Conservation (phyloP, 2,888 invertebrate genomes). For the Salpingus planirostris region DNA sequence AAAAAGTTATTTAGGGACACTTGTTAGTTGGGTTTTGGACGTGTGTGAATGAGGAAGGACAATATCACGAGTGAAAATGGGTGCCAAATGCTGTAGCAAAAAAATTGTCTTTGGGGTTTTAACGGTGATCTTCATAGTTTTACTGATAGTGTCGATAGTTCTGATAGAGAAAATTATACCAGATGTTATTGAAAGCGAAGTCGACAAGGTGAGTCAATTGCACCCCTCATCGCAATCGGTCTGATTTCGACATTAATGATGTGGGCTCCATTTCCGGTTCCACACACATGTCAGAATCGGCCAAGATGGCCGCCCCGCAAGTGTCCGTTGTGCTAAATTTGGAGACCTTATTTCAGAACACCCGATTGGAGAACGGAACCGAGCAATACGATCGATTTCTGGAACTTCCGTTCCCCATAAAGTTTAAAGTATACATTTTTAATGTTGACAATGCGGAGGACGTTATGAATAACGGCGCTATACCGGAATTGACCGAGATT, state of each 20-base stretch:
- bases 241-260: too few relatives aligned
- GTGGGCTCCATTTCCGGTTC: too few relatives aligned
- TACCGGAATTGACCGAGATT: constrained; percentile 51
- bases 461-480: constrained; percentile 46
- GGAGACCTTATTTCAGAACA: constrained; percentile 46
- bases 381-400: constrained; percentile 60
- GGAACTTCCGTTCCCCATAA: constrained; percentile 53
- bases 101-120: background rate
- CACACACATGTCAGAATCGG: too few relatives aligned
- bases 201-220: constrained; percentile 3
- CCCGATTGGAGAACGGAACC: constrained; percentile 51
- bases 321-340: background rate
- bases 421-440: constrained; percentile 56
- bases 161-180: constrained; percentile 2
- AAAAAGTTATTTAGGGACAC: too few relatives aligned
- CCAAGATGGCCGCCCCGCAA: too few relatives aligned
- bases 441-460: constrained; percentile 54
- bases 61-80: too few relatives aligned
- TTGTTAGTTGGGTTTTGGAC: too few relatives aligned
- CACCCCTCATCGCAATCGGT: too few relatives aligned
- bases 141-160: background rate
- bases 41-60: too few relatives aligned
- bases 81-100: constrained; percentile 1
- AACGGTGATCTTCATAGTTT: background rate
- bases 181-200: constrained; percentile 2